phyloP scores from a whole-genome alignment of 1,140 invertebrate genomes.

The Meloidogyne exigua region DNA sequence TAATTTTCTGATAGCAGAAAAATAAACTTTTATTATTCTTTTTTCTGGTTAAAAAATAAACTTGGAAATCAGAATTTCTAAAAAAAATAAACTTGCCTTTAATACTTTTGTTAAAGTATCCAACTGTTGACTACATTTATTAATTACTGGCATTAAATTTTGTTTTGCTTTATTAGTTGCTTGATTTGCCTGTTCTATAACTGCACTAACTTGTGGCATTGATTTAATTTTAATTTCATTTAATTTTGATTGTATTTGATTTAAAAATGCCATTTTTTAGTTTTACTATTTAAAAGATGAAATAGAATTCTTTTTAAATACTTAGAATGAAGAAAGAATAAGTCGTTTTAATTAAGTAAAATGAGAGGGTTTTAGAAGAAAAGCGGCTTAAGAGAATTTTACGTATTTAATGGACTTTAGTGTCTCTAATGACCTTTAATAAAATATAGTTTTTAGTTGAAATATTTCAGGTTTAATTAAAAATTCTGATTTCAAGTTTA shows the following conservation, averaged over 20 bases:
- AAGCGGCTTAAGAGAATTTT: neutral
- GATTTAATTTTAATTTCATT: slow-evolving; percentile 48
- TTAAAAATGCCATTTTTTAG: slow-evolving; percentile 46
- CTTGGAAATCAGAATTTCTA: too few relatives aligned
- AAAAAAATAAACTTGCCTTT: slow-evolving; percentile 29
- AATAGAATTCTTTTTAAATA: neutral
- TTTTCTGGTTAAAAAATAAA: too few relatives aligned
- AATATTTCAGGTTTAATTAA: neutral
- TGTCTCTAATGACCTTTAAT: neutral
- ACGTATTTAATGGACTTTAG: neutral
- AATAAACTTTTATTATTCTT: neutral
- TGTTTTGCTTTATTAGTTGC: slow-evolving; percentile 50
- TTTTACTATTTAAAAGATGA: neutral
- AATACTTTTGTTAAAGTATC: slow-evolving; percentile 59
- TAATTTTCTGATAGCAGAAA: too few relatives aligned
- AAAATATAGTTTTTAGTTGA: neutral
- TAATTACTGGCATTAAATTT: slow-evolving; percentile 49
- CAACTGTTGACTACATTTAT: slow-evolving; percentile 52
- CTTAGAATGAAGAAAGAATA: neutral
- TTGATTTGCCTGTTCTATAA: slow-evolving; percentile 46
- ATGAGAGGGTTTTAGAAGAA: neutral
- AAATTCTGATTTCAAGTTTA: too few relatives aligned
- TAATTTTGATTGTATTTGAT: slow-evolving; percentile 44
- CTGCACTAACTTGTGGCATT: slow-evolving; percentile 39
- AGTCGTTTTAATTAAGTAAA: neutral